Evolutionary conservation across 2,797 vertebrate species (phyloP).

Genomic region (Pseudochromis fuscus): DNA sequence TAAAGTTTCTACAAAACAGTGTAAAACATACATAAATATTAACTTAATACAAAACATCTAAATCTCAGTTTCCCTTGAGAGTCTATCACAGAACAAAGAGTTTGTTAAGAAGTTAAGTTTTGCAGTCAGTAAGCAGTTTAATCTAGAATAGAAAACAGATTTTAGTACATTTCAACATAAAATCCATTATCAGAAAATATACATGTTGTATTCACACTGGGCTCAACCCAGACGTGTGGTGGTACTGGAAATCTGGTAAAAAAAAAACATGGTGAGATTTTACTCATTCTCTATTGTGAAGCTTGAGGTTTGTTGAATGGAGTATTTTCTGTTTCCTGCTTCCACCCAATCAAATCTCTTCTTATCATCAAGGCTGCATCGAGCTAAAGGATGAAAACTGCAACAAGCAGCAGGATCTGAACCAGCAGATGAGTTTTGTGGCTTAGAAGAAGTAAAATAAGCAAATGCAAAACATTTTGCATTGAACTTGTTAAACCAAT

Average conservation of each 20-base stretch:
- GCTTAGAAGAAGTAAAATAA: constrained; percentile 27
- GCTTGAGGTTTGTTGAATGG: no score
- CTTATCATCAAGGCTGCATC: background rate
- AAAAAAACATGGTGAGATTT: background rate
- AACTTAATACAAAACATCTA: constrained; percentile 68
- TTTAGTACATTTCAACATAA: constrained; percentile 42
- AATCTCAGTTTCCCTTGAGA: constrained; percentile 32
- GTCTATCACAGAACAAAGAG: constrained; percentile 40
- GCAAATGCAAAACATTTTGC: background rate
- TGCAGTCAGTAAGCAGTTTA: constrained; percentile 53
- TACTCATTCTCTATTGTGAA: background rate
- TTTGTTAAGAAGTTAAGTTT: constrained; percentile 30
- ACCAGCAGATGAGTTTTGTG: constrained; percentile 76
- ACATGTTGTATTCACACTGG: constrained; percentile 57
- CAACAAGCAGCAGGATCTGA: constrained; percentile 68
- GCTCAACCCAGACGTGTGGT: constrained; percentile 69
- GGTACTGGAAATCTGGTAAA: constrained; percentile 13
- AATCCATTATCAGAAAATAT: constrained; percentile 57
- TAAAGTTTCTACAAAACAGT: constrained; percentile 51
- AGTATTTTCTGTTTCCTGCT: constrained; percentile 14
- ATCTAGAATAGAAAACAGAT: constrained; percentile 13
- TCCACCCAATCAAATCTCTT: background rate
- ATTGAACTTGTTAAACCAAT: background rate
- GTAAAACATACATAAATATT: constrained; percentile 80
- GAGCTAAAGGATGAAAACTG: background rate